Percentiles rank a stretch among this genome's conserved stretches.
Conservation (phyloP, 2,888 invertebrate species). For the Rhamphomyia laevipes region DNA sequence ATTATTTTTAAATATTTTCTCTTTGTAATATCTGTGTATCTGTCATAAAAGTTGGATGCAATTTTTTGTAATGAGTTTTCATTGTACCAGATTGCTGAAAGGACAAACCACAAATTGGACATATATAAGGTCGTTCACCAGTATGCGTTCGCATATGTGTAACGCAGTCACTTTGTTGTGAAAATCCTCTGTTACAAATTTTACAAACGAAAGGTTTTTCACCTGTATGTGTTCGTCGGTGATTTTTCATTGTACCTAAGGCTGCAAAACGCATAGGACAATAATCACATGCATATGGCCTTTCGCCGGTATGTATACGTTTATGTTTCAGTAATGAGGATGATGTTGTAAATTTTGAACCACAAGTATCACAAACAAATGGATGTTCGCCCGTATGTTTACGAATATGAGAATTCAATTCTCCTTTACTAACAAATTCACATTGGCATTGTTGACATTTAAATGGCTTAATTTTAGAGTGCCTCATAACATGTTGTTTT, state of each 20-base stretch:
- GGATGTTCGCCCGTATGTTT: constrained; percentile 51
- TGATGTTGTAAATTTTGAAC: constrained; percentile 46
- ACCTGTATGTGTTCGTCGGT: constrained; percentile 46
- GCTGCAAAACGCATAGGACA: constrained; percentile 46
- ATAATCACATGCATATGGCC: constrained; percentile 46
- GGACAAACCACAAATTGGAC: constrained; percentile 38
- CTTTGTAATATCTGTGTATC: too few relatives aligned
- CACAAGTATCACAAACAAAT: constrained; percentile 45
- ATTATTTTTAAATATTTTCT: too few relatives aligned
- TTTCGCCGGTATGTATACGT: constrained; percentile 46
- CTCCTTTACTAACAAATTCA: constrained; percentile 38
- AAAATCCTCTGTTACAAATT: constrained; percentile 45
- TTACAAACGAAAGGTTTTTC: constrained; percentile 44
- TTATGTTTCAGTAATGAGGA: constrained; percentile 46
- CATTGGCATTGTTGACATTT: constrained; percentile 38
- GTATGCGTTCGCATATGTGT: constrained; percentile 47
- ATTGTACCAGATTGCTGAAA: constrained; percentile 44
- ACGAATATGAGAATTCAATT: constrained; percentile 43
- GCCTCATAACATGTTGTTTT: constrained; percentile 45
- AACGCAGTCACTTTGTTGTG: constrained; percentile 44
- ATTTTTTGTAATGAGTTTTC: constrained; percentile 34
- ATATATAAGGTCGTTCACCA: constrained; percentile 29
- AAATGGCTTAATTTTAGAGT: constrained; percentile 40
- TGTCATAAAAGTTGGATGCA: too few relatives aligned
- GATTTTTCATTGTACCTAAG: constrained; percentile 46